phyloP scores from a whole-genome alignment of 2,888 invertebrate genomes.

The Lasioglossum zephyrum region DNA sequence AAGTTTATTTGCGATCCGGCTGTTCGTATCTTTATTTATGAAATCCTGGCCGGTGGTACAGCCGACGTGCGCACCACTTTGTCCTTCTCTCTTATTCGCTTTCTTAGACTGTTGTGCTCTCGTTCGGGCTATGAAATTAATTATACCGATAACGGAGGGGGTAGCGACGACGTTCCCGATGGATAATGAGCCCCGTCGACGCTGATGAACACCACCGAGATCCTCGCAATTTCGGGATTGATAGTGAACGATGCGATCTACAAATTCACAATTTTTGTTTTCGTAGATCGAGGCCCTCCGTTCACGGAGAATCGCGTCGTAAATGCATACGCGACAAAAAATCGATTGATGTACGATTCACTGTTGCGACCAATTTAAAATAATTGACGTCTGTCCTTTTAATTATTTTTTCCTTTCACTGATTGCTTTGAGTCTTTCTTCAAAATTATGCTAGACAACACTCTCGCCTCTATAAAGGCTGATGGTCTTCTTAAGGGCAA shows the following conservation, averaged over 20 bases:
- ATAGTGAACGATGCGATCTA: neutral
- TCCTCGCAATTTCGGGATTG: neutral
- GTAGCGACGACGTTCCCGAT: neutral
- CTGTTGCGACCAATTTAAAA: no score
- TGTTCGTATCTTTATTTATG: constrained; percentile 64
- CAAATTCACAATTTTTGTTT: neutral
- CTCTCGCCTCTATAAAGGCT: no score
- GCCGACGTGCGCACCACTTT: neutral
- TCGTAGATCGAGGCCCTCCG: no score
- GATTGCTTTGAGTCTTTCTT: no score
- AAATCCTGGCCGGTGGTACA: constrained; percentile 32
- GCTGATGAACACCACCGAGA: neutral
- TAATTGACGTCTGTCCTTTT: no score
- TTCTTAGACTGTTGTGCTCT: neutral
- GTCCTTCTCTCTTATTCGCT: neutral
- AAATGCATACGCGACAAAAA: no score
- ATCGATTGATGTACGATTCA: no score
- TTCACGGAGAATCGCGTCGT: no score
- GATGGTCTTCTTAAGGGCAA: no score
- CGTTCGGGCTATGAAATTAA: constrained; percentile 39
- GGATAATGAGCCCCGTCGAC: neutral
- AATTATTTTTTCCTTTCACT: no score
- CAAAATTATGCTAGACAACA: no score
- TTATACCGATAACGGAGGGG: constrained; percentile 12
- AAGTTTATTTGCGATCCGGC: constrained; percentile 62